phyloP scores from a whole-genome alignment of 2,797 vertebrate genomes.

The Oceanodroma leucorhoa region DNA sequence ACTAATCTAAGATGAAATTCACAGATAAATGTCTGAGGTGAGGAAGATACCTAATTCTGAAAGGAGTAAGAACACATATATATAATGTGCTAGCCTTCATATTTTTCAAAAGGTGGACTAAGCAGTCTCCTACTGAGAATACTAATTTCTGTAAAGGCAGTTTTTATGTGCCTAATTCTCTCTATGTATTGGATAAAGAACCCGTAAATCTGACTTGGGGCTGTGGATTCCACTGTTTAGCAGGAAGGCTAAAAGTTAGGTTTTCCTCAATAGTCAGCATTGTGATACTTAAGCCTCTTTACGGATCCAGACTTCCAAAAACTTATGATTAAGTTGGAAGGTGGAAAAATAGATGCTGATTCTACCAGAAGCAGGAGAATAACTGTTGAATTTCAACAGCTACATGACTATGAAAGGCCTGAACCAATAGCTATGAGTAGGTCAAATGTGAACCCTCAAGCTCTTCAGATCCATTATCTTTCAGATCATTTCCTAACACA shows the following conservation, averaged over 20 bases:
- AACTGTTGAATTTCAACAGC: conserved; percentile 36
- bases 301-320: background rate
- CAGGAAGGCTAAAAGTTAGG: background rate
- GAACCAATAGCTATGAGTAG: conserved; percentile 10
- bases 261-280: background rate
- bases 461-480: conserved; percentile 5
- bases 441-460: conserved; percentile 14
- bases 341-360: conserved; percentile 31
- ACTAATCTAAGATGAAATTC: background rate
- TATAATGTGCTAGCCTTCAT: background rate
- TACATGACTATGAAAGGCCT: background rate
- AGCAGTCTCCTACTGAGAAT: background rate
- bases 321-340: background rate
- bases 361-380: conserved; percentile 14
- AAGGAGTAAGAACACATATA: background rate
- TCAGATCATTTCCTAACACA: background rate
- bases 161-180: background rate
- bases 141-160: background rate
- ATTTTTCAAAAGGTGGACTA: background rate
- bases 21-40: background rate
- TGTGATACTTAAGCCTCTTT: background rate
- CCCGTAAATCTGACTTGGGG: background rate
- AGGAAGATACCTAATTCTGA: background rate
- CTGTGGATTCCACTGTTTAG: background rate
- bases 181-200: background rate